These are phyloP conservation scores for Aspidapion aeneum DNA, from an alignment of 2,888 invertebrate genomes.

Conservation along the genomic window DNA sequence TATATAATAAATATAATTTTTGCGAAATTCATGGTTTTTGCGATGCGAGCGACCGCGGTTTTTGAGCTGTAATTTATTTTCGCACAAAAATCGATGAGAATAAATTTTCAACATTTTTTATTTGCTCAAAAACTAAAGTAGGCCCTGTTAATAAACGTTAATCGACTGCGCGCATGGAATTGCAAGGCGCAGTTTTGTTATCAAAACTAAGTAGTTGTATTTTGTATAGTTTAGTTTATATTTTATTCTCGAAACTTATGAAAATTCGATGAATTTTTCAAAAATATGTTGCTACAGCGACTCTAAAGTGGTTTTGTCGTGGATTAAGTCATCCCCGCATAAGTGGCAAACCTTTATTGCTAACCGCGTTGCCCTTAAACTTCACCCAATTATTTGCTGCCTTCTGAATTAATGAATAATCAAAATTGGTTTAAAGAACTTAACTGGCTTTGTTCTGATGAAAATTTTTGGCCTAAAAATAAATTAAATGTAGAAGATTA, in stretches of 20 bases:
- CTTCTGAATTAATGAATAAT: slow-evolving; percentile 6
- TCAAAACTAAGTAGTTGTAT: slow-evolving; percentile 8
- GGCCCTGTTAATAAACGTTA: slow-evolving; percentile 11
- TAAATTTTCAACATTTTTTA: neutral
- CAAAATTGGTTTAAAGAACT: slow-evolving; percentile 9
- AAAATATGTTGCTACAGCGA: slow-evolving; percentile 19
- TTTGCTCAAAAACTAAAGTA: slow-evolving; percentile 19
- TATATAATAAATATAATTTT: no score
- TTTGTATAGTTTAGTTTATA: no score
- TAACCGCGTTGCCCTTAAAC: slow-evolving; percentile 18
- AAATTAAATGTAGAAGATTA: neutral
- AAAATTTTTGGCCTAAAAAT: neutral
- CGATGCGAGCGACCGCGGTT: slow-evolving; percentile 19
- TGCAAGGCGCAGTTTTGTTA: slow-evolving; percentile 16
- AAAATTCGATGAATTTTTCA: neutral
- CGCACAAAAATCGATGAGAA: neutral
- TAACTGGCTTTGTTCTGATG: neutral
- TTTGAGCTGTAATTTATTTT: slow-evolving; percentile 15
- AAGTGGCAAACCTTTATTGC: slow-evolving; percentile 20
- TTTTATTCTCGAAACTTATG: slow-evolving; percentile 4
- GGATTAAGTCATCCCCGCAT: slow-evolving; percentile 19
- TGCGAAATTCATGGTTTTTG: slow-evolving; percentile 16
- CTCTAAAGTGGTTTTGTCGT: slow-evolving; percentile 14
- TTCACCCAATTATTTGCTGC: slow-evolving; percentile 11
- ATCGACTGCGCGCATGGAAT: slow-evolving; percentile 18